A percentile compares a stretch with the other conserved stretches of the same genome.
Conservation (phyloP, 2,888 invertebrate genomes). For the Andrena marginata region DNA sequence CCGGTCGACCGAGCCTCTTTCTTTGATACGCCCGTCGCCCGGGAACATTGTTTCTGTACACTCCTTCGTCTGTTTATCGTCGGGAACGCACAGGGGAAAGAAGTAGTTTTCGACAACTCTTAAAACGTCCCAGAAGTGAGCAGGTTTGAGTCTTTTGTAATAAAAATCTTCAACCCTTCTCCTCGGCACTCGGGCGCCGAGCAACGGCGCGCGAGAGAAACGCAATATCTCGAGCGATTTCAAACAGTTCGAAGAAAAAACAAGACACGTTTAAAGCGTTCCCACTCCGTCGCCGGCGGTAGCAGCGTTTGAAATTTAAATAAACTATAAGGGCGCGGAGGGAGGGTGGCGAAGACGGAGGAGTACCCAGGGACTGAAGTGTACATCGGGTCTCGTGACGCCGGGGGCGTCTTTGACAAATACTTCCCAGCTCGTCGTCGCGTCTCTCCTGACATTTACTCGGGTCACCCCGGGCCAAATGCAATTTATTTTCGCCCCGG, state of each 20-base stretch:
- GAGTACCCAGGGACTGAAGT: slow-evolving; percentile 41
- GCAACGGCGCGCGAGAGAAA: no score
- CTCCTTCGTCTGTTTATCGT: slow-evolving; percentile 1
- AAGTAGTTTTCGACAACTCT: neutral
- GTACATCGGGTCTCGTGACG: slow-evolving; percentile 45
- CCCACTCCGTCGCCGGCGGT: neutral
- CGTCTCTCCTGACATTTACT: slow-evolving; percentile 63
- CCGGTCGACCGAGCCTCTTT: slow-evolving; percentile 17
- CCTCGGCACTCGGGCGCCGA: no score
- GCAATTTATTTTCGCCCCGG: slow-evolving; percentile 62
- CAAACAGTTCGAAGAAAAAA: no score
- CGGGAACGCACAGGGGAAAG: neutral
- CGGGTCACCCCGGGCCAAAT: slow-evolving; percentile 64
- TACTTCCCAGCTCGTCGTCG: slow-evolving; percentile 61
- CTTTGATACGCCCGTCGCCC: slow-evolving; percentile 33
- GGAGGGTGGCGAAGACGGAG: slow-evolving; percentile 10
- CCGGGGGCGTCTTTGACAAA: slow-evolving; percentile 65
- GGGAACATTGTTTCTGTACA: slow-evolving; percentile 23
- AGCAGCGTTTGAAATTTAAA: slow-evolving; percentile 38
- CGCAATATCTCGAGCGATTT: no score
- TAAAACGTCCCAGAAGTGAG: neutral
- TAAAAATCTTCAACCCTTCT: neutral
- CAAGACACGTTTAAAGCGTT: neutral
- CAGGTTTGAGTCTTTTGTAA: neutral
- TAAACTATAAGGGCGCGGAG: slow-evolving; percentile 35